These are phyloP conservation scores for Drosophila lacicola DNA, from an alignment of 2,888 invertebrate genomes.

Conservation along the genomic window DNA sequence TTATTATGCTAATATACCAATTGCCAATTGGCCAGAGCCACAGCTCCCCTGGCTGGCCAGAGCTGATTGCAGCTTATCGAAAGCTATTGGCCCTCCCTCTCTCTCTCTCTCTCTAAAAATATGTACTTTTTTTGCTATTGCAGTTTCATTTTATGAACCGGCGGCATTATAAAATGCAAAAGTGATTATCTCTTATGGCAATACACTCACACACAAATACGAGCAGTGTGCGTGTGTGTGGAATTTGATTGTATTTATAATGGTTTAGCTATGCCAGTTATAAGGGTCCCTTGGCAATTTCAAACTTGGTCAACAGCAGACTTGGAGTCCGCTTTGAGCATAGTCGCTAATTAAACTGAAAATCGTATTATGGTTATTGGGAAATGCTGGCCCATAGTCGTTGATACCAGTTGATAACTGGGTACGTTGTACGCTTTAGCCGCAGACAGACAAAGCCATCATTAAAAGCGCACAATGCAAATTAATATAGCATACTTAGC, in stretches of 20 bases:
- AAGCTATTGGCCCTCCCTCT: conserved; percentile 53
- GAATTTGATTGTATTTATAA: conserved; percentile 40
- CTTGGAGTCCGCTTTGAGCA: conserved; percentile 2
- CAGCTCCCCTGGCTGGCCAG: conserved; percentile 15
- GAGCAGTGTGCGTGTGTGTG: conserved; percentile 3
- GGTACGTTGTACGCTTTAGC: conserved; percentile 20
- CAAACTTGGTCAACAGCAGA: conserved; percentile 9
- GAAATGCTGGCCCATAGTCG: background rate
- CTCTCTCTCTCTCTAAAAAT: background rate
- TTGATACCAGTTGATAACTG: background rate
- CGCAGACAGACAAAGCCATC: conserved; percentile 64
- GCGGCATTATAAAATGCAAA: conserved; percentile 65
- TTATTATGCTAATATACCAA: conserved; percentile 72
- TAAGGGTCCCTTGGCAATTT: conserved; percentile 5
- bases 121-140: conserved; percentile 41
- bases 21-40: conserved; percentile 26
- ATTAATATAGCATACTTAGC: conserved; percentile 79
- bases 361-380: conserved; percentile 32
- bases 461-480: conserved; percentile 64
- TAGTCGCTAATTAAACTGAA: conserved; percentile 47
- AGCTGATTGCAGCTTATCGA: conserved; percentile 68
- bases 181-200: conserved; percentile 72
- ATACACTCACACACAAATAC: conserved; percentile 30
- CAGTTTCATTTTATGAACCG: conserved; percentile 64
- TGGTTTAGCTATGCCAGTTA: conserved; percentile 33